Percentiles rank a stretch among this genome's conserved stretches.
phyloP scores from a whole-genome alignment of 1,140 invertebrate genomes.

The Drosophila sechellia region DNA sequence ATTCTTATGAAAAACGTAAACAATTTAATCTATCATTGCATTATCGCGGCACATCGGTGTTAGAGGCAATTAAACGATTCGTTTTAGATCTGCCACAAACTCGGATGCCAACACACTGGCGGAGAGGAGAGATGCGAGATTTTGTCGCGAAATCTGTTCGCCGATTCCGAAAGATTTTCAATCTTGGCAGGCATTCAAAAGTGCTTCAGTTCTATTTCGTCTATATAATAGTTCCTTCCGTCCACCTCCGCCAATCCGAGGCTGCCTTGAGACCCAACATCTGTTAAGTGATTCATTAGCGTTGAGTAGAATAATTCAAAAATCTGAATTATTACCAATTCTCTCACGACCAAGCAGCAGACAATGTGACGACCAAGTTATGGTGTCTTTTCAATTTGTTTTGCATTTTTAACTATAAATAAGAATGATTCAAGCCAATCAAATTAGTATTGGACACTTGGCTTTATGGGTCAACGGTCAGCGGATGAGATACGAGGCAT shows the following conservation, averaged over 20 bases:
- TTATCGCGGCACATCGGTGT: constrained; percentile 53
- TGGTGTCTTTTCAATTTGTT: constrained; percentile 47
- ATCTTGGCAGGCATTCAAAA: constrained; percentile 70
- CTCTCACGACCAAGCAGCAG: constrained; percentile 53
- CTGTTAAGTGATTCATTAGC: constrained; percentile 78
- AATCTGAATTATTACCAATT: constrained; percentile 56
- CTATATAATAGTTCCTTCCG: constrained; percentile 33
- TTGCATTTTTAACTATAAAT: constrained; percentile 52
- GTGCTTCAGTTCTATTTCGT: constrained; percentile 45
- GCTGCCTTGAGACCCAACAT: constrained; percentile 55
- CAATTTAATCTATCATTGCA: constrained; percentile 78
- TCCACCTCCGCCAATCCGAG: constrained; percentile 7
- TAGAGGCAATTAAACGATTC: constrained; percentile 75
- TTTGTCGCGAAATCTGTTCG: constrained; percentile 23
- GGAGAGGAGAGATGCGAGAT: constrained; percentile 12
- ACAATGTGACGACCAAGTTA: constrained; percentile 68
- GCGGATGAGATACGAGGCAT: not conserved
- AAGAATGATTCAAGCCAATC: constrained; percentile 47
- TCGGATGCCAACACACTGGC: constrained; percentile 39
- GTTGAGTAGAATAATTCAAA: constrained; percentile 46
- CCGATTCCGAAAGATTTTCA: constrained; percentile 23
- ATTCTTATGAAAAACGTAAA: constrained; percentile 71
- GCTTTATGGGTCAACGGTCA: constrained; percentile 15
- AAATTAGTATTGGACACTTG: constrained; percentile 50
- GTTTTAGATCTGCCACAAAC: constrained; percentile 67